A percentile compares a stretch with the other conserved stretches of the same genome.
Conservation (phyloP, 1,140 invertebrate species). For the Diabrotica undecimpunctata region DNA sequence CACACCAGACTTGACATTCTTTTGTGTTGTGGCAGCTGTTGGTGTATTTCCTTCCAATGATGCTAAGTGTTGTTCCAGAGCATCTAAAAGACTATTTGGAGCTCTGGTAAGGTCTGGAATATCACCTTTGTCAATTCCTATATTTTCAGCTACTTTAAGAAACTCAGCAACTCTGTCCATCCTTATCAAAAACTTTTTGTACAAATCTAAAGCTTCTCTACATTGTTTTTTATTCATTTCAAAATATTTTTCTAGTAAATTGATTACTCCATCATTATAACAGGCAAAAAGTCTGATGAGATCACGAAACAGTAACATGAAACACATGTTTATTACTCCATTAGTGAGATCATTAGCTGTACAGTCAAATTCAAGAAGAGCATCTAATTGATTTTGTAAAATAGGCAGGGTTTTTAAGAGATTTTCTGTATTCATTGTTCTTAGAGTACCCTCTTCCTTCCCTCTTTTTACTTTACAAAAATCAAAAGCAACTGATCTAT, state of each 20-base stretch:
- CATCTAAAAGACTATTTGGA: conserved; percentile 96
- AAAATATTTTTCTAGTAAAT: conserved; percentile 98
- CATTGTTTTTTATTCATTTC: conserved; percentile 99
- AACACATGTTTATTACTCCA: conserved; percentile 97
- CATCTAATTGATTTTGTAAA: conserved; percentile 93
- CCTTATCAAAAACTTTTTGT: conserved; percentile 98
- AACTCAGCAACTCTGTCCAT: conserved; percentile 99
- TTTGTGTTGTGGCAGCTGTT: conserved; percentile 77
- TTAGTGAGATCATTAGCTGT: conserved; percentile 96
- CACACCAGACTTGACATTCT: conserved; percentile 85
- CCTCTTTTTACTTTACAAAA: conserved; percentile 99
- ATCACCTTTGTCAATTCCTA: conserved; percentile 98
- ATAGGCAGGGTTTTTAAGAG: conserved; percentile 95
- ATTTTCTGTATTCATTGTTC: conserved; percentile 97
- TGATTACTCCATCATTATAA: conserved; percentile 99
- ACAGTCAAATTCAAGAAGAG: conserved; percentile 96
- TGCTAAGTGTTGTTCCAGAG: conserved; percentile 93
- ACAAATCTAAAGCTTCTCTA: conserved; percentile 95
- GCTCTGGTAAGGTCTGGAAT: conserved; percentile 98
- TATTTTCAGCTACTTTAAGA: conserved; percentile 93
- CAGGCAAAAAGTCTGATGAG: conserved; percentile 97
- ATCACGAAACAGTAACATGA: conserved; percentile 98
- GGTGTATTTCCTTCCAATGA: conserved; percentile 90
- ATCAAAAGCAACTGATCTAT: conserved; percentile 97
- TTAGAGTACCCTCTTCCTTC: conserved; percentile 94